Evolutionary conservation across 1,140 invertebrate genomes (phyloP), one percentile per base, ranked within the genome.

Genomic region (Dendrolimus kikuchii): DNA sequence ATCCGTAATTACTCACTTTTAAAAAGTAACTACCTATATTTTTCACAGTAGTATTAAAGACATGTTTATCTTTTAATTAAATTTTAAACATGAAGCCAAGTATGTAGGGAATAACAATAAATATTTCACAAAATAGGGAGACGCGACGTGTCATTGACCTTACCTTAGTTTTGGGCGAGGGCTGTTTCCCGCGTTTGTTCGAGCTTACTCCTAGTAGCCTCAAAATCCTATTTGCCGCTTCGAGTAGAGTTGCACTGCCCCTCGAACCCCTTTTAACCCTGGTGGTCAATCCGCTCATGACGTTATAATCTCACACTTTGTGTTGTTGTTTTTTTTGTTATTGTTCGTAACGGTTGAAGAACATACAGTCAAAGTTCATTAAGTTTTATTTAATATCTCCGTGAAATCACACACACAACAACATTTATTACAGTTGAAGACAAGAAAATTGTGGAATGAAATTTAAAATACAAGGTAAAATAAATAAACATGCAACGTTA

Each of bases 211-310:
- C 86, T 46, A 88, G 81, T 63, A 88, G 68, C 59, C 86, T 76
- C 43, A 88, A 75, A 78, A 88, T 88, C 70, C 87, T 86, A 76
- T 88, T 87, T 44, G 86, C 87, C 66, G 87, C 86, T 66, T 86
- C 87, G 40, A 88, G 77, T 63, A 88, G 82, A 72, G 87, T 87
- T 50, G 86, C 84, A 76, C 84, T 86, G 67, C 87, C 87, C 73
- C 87, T 85, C 77, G 87, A 88, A 74, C 87, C 81, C 71, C 87
- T 78, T 86, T 88, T 88, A 64, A 81, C 81, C 80, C 81, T 85
- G 58, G 83, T 77, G 71, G 84, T 84, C 79, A 87, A 81, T 76
- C 85, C 78, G 63, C 82, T 88, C 87, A 88, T 88, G 78, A 82
- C 83, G 82, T 77, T 69, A 72, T 23, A 70, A 68, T 73, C 77